Evolutionary conservation across 2,113 vertebrate species (phyloP).

Genomic region (Etheostoma spectabile): DNA sequence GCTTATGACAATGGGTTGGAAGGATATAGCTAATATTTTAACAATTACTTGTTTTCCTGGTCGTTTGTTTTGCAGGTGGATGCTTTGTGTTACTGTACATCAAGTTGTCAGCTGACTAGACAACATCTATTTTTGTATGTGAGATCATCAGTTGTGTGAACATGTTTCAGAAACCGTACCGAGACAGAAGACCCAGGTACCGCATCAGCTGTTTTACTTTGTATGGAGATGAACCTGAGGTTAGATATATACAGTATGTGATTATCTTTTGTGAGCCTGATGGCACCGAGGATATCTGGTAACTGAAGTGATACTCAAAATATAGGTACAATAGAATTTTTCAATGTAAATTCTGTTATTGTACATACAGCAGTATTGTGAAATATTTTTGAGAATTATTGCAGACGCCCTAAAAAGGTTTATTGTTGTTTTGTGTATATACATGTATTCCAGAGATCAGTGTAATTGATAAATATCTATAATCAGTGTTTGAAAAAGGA

Average conservation of each 20-base stretch:
- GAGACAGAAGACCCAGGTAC: slow-evolving; percentile 61
- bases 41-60: slow-evolving; percentile 68
- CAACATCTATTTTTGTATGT: slow-evolving; percentile 86
- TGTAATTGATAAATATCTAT: slow-evolving; percentile 91
- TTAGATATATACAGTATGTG: slow-evolving; percentile 59
- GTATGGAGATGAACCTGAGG: slow-evolving; percentile 59
- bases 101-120: slow-evolving; percentile 81
- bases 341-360: slow-evolving; percentile 88
- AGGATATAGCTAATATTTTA: slow-evolving; percentile 80
- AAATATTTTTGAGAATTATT: slow-evolving; percentile 85
- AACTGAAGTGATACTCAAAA: slow-evolving; percentile 74
- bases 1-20: slow-evolving; percentile 53
- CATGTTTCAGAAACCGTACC: slow-evolving; percentile 70
- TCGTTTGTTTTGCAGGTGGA: slow-evolving; percentile 75
- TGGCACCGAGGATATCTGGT: slow-evolving; percentile 43
- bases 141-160: slow-evolving; percentile 80
- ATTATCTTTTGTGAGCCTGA: slow-evolving; percentile 57
- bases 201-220: slow-evolving; percentile 70
- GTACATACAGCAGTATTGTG: slow-evolving; percentile 86
- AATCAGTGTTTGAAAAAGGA: slow-evolving; percentile 94
- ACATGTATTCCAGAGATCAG: slow-evolving; percentile 92
- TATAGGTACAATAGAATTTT: slow-evolving; percentile 84
- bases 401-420: slow-evolving; percentile 82
- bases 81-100: slow-evolving; percentile 82
- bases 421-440: slow-evolving; percentile 96